Conservation (phyloP, 2,888 invertebrate species). For the Synergus japonicus region DNA sequence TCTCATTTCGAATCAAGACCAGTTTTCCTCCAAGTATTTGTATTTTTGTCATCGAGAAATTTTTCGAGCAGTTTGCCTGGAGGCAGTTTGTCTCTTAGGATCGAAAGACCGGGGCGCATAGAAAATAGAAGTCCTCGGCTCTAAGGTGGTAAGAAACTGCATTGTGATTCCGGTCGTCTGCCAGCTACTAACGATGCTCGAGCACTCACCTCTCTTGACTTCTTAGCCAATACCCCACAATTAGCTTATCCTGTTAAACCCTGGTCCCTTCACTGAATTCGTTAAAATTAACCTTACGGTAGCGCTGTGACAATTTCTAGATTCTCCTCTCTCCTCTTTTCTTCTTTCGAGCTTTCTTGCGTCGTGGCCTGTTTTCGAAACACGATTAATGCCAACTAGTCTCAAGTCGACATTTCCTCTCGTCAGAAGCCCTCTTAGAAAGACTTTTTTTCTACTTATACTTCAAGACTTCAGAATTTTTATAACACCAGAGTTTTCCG, state of each 20-base stretch:
- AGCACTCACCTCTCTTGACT: slow-evolving; percentile 67
- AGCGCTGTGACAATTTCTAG: slow-evolving; percentile 65
- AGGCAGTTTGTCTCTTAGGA: slow-evolving; percentile 57
- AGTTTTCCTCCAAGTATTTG: slow-evolving; percentile 16
- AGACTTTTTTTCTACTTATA: not conserved
- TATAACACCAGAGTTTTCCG: not conserved
- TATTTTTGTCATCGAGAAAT: slow-evolving; percentile 12
- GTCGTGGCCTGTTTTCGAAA: slow-evolving; percentile 63
- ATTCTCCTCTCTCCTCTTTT: slow-evolving; percentile 47
- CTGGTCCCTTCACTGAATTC: slow-evolving; percentile 72
- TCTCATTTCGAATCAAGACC: slow-evolving; percentile 56
- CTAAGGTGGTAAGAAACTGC: slow-evolving; percentile 71
- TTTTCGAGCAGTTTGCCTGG: slow-evolving; percentile 46
- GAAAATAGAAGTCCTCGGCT: slow-evolving; percentile 64
- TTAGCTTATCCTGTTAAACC: slow-evolving; percentile 78
- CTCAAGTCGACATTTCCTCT: slow-evolving; percentile 21
- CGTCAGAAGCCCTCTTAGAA: not conserved
- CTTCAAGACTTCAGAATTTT: no score
- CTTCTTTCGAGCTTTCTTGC: slow-evolving; percentile 54
- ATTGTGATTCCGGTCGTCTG: slow-evolving; percentile 76
- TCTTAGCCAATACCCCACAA: slow-evolving; percentile 77
- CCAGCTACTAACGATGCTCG: slow-evolving; percentile 75
- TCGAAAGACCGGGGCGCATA: slow-evolving; percentile 64
- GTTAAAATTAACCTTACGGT: slow-evolving; percentile 73
- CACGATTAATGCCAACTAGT: slow-evolving; percentile 52